These are phyloP conservation scores for Hetaerina americana DNA, from an alignment of 1,140 invertebrate species.

Conservation along the genomic window DNA sequence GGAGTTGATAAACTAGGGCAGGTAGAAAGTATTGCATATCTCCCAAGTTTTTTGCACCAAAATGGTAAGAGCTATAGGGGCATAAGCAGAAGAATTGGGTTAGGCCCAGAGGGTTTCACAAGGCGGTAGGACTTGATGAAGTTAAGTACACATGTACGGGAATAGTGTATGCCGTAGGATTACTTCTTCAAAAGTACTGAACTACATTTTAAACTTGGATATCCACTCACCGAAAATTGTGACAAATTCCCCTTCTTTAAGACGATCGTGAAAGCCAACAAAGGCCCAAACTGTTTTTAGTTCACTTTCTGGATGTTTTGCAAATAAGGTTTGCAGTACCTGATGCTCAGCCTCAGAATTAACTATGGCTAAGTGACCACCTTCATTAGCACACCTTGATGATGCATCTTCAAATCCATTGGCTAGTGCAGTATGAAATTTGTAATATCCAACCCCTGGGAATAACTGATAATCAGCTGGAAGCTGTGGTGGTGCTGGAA, in stretches of 20 bases:
- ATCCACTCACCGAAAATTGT: conserved; percentile 26
- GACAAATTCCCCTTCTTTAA: conserved; percentile 23
- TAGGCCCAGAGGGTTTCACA: no score
- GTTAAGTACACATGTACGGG: no score
- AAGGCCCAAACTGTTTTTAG: conserved; percentile 20
- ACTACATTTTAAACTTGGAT: no score
- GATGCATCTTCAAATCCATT: conserved; percentile 7
- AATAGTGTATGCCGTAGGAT: no score
- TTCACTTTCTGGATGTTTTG: background rate
- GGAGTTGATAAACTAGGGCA: no score
- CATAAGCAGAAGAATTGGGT: no score
- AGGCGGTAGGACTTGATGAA: no score
- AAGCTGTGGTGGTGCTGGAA: background rate
- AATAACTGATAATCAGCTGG: conserved; percentile 9
- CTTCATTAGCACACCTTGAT: conserved; percentile 11
- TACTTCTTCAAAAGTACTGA: no score
- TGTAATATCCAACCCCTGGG: conserved; percentile 21
- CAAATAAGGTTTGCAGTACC: background rate
- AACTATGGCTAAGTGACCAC: conserved; percentile 13
- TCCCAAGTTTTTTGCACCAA: no score
- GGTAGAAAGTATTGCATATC: no score
- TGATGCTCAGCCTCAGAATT: conserved; percentile 10
- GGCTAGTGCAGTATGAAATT: conserved; percentile 20
- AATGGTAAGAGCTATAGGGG: no score
- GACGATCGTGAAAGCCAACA: conserved; percentile 27